These are phyloP conservation scores for Patella ulyssiponensis DNA, from an alignment of 2,888 invertebrate species.

Conservation along the genomic window DNA sequence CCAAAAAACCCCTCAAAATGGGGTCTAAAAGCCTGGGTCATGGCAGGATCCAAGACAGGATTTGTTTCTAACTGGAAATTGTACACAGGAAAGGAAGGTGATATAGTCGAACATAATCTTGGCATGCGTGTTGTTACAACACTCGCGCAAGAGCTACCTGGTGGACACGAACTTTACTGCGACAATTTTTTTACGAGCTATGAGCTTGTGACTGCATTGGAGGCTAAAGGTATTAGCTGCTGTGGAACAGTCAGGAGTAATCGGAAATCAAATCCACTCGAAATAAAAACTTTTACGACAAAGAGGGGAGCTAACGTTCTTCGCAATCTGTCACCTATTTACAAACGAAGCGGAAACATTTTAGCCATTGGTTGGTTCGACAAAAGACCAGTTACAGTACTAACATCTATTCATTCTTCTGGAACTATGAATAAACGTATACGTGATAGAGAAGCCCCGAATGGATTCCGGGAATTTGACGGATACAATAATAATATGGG, in stretches of 20 bases:
- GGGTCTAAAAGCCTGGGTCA: not conserved
- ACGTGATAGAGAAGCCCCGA: not conserved
- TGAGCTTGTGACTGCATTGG: not conserved
- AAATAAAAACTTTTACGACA: not conserved
- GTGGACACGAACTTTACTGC: not conserved
- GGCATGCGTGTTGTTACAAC: not conserved
- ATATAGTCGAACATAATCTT: not conserved
- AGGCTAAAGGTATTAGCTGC: not conserved
- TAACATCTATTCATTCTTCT: not conserved
- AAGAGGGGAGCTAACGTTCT: not conserved
- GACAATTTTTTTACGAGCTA: not conserved
- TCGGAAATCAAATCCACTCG: not conserved
- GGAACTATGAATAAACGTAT: slow-evolving; percentile 1
- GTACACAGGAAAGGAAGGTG: not conserved
- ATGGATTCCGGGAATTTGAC: not conserved
- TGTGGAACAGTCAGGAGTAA: slow-evolving; percentile 4
- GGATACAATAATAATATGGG: too few species aligned
- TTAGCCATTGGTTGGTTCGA: not conserved
- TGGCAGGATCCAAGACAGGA: not conserved
- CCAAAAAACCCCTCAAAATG: not conserved
- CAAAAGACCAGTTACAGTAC: not conserved
- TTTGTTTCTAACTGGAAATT: not conserved
- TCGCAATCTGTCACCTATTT: not conserved
- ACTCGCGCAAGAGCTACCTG: not conserved
- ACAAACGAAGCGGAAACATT: not conserved